Conservation (phyloP, 2,888 invertebrate genomes). For the Dolomedes plantarius region DNA sequence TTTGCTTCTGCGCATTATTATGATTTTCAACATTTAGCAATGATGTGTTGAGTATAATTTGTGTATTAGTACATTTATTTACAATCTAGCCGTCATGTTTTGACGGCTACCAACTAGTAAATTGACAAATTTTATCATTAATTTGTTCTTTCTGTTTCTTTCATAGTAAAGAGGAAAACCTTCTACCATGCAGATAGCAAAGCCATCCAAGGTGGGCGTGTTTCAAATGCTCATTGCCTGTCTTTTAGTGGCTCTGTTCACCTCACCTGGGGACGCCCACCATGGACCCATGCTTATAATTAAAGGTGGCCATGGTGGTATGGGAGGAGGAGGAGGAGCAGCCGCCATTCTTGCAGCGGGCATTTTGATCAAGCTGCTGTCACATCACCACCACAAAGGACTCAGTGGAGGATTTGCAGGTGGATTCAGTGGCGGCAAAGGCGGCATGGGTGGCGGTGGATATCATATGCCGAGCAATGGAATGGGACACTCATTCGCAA, state of each 20-base stretch:
- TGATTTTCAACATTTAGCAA: too few relatives aligned
- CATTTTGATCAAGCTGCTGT: constrained; percentile 21
- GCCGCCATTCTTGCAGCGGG: constrained; percentile 38
- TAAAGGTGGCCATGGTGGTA: background rate
- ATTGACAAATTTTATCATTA: too few relatives aligned
- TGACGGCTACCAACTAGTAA: too few relatives aligned
- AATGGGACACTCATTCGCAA: constrained; percentile 26
- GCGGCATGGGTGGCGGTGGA: background rate
- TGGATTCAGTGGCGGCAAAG: background rate
- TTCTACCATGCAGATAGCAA: background rate
- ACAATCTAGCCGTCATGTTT: too few relatives aligned
- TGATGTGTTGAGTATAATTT: too few relatives aligned
- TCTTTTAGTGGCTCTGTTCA: constrained; percentile 20
- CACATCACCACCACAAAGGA: background rate
- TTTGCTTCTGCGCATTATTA: too few relatives aligned
- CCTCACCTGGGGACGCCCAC: constrained; percentile 26
- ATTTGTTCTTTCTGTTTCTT: too few relatives aligned
- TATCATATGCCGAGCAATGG: background rate
- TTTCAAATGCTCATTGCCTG: constrained; percentile 25
- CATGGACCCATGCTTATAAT: constrained; percentile 23
- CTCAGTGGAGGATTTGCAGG: background rate
- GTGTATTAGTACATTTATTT: too few relatives aligned
- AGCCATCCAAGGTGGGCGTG: constrained; percentile 16
- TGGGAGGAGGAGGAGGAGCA: constrained; percentile 17
- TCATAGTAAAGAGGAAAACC: too few relatives aligned